Evolutionary conservation across 2,888 invertebrate species (phyloP).

Genomic region (Lordiphosa fenestrarum): DNA sequence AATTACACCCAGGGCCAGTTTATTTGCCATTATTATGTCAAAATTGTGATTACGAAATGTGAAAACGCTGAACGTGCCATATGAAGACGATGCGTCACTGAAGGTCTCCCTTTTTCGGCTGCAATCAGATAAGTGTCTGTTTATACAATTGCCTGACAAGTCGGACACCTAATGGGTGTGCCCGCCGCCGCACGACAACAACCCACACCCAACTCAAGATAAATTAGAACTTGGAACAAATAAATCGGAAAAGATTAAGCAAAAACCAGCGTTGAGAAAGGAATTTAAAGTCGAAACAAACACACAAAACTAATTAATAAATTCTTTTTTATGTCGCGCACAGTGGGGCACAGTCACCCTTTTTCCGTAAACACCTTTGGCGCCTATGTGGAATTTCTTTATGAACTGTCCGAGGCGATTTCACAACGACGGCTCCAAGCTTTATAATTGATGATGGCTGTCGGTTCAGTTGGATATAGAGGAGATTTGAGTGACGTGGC

Average conservation of each 20-base stretch:
- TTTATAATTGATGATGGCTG: slow-evolving; percentile 60
- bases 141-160: slow-evolving; percentile 46
- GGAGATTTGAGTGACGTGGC: slow-evolving; percentile 57
- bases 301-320: slow-evolving; percentile 45
- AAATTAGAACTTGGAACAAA: slow-evolving; percentile 73
- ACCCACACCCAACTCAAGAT: slow-evolving; percentile 33
- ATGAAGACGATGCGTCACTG: slow-evolving; percentile 26
- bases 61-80: slow-evolving; percentile 21
- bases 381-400: slow-evolving; percentile 44
- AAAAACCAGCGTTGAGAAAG: slow-evolving; percentile 23
- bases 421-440: slow-evolving; percentile 33
- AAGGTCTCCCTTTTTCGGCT: slow-evolving; percentile 11
- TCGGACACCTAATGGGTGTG: slow-evolving; percentile 44
- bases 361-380: slow-evolving; percentile 30
- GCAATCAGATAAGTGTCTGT: slow-evolving; percentile 44
- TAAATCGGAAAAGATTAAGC: slow-evolving; percentile 56
- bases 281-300: slow-evolving; percentile 35
- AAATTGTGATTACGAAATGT: slow-evolving; percentile 69
- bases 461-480: slow-evolving; percentile 16
- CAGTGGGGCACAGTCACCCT: slow-evolving; percentile 32
- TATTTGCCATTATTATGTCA: slow-evolving; percentile 60
- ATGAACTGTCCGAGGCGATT: slow-evolving; percentile 28
- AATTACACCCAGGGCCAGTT: slow-evolving; percentile 43
- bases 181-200: slow-evolving; percentile 32
- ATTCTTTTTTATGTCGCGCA: slow-evolving; percentile 31